Base-by-base conservation (phyloP, 1,140 invertebrate genomes). In the Lineus longissimus region DNA sequence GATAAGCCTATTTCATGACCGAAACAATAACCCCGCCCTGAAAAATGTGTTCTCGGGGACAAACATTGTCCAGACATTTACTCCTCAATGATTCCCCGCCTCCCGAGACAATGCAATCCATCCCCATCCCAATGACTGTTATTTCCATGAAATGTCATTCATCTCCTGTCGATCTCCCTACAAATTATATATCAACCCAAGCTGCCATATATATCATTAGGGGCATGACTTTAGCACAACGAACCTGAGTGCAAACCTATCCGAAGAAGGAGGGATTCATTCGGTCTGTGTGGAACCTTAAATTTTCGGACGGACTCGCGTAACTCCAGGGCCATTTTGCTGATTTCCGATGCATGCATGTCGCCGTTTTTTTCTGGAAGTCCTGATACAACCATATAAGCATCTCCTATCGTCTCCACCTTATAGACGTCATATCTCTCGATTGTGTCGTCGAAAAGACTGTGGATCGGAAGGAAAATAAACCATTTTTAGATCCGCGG, bases 381-480 rank as follows among this genome's bases (percentile, higher is more conserved):
- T 0, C 94, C 94, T 45, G 90, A 91, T 15, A 93, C 93, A 15
- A 95, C 90, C 92, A 96, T 95, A 80, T 97, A 97, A 2, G 93
- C 93, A 80, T 95, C 94, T 0, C 93, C 93, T 17, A 70, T 70
- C 6, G 68, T 68, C 51, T 70, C 68, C 0, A 70, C 68, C 55
- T 70, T 95, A 76, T 95, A 95, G 0, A 95, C 92, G 73, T 95
- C 92, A 73, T 92, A 95, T 4, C n/a, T 33, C n/a, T 40, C 55
- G 2, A 69, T 68, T 54, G 61, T 63, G 23, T 66, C 56, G 51
- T 69, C 67, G 45, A 69, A 66, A 31, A n/a, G 23, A 0, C 91
- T 93, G 77, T 94, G 94, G 7, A 94, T 85, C 13, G 55, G 25
- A 62, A 57, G 55, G 15, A 62, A 36, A n/a, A 62, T 17, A 25